Evolutionary conservation across 2,797 vertebrate genomes (phyloP).

Genomic region (Galaxias olidus): DNA sequence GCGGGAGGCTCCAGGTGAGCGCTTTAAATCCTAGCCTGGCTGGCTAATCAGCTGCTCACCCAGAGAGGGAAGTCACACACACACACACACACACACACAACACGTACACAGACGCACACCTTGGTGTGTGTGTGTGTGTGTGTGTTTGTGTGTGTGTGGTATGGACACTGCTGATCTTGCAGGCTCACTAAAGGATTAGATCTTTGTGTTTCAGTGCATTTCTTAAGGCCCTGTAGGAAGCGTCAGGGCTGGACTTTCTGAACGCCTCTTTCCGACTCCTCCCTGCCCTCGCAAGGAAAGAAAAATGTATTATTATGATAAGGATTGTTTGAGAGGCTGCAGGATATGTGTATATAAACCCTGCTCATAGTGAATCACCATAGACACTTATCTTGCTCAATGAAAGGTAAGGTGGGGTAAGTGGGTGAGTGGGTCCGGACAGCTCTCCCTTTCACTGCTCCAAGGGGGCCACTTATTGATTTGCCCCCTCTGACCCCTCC

Average conservation of each 20-base stretch:
- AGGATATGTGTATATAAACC: not conserved
- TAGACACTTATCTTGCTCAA: too few relatives aligned
- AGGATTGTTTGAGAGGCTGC: too few relatives aligned
- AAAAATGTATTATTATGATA: constrained; percentile 9
- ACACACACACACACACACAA: not conserved
- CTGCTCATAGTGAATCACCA: too few relatives aligned
- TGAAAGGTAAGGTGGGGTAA: not conserved
- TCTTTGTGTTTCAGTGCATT: constrained; percentile 11
- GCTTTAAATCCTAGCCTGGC: constrained; percentile 17
- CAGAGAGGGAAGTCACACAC: not conserved
- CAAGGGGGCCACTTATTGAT: constrained; percentile 50
- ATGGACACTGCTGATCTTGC: constrained; percentile 36
- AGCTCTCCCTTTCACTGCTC: constrained; percentile 6
- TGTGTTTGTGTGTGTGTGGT: constrained; percentile 2
- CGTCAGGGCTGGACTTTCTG: too few relatives aligned
- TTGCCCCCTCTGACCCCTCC: constrained; percentile 46
- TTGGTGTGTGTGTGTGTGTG: too few relatives aligned
- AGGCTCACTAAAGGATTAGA: constrained; percentile 28
- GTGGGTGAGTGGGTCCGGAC: not conserved
- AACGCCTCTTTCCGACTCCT: too few relatives aligned
- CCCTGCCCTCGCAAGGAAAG: not conserved
- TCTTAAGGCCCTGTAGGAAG: constrained; percentile 15
- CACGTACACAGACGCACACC: not conserved
- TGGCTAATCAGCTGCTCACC: constrained; percentile 48
- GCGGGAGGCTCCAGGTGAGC: constrained; percentile 39